These are phyloP conservation scores for Plutomurus gul DNA, from an alignment of 1,140 invertebrate genomes.

Conservation along the genomic window DNA sequence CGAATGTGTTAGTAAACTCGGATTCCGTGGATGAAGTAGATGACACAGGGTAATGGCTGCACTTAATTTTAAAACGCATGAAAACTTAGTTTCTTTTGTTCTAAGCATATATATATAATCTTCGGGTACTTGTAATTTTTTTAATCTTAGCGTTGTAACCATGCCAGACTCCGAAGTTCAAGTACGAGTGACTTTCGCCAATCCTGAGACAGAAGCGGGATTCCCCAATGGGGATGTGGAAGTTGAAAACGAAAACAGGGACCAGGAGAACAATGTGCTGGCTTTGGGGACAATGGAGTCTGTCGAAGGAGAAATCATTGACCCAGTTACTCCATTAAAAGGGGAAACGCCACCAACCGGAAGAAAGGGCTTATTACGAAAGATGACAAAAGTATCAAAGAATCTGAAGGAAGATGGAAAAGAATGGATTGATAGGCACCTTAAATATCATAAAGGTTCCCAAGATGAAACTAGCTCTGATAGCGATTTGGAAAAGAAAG, in stretches of 20 bases:
- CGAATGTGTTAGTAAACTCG: not conserved
- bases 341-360: constrained; percentile 51
- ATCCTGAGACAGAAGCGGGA: not conserved
- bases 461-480: constrained; percentile 53
- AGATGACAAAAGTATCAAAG: constrained; percentile 49
- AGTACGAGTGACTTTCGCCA: not conserved
- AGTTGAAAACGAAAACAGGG: not conserved
- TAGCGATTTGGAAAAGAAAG: constrained; percentile 42
- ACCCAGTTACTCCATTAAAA: constrained; percentile 41
- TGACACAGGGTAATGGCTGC: not conserved
- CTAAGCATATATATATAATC: not conserved
- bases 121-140: too few relatives aligned
- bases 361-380: constrained; percentile 37
- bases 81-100: not conserved
- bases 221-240: not conserved
- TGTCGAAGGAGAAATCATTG: not conserved
- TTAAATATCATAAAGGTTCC: constrained; percentile 54
- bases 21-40: not conserved
- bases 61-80: not conserved
- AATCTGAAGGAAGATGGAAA: constrained; percentile 48
- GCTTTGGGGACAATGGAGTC: not conserved
- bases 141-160: not conserved
- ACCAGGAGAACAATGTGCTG: not conserved
- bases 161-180: not conserved
- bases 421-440: constrained; percentile 40